Evolutionary conservation across 1,140 invertebrate genomes (phyloP).

Genomic region (Metopolophium dirhodum): DNA sequence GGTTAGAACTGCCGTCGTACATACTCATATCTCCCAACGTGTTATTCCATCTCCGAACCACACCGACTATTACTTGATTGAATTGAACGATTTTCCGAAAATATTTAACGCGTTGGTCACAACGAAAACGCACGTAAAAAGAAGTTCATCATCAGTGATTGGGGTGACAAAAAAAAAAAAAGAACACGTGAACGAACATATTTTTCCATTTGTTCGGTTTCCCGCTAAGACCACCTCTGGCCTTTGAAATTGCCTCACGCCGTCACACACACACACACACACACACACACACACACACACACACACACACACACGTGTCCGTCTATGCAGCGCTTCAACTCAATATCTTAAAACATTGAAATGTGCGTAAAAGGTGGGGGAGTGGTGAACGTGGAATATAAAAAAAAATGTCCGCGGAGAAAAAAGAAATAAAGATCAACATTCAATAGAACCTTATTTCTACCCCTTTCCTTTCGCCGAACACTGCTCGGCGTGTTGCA

Average conservation of each 20-base stretch:
- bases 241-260: constrained; percentile 47
- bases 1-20: neutral
- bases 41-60: neutral
- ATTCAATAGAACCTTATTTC: constrained; percentile 34
- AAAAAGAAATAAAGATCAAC: constrained; percentile 33
- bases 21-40: neutral
- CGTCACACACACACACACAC: neutral
- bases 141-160: constrained; percentile 4
- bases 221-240: constrained; percentile 21
- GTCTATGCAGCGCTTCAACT: neutral
- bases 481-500: neutral
- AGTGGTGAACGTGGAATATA: neutral
- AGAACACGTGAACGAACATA: neutral
- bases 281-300: neutral
- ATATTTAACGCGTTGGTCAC: neutral
- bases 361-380: neutral
- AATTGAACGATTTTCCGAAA: constrained; percentile 25
- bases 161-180: constrained; percentile 9
- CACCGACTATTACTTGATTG: constrained; percentile 23
- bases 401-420: neutral
- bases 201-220: constrained; percentile 39
- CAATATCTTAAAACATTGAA: constrained; percentile 47
- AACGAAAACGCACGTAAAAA: neutral
- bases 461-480: too few relatives aligned
- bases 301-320: neutral